Evolutionary conservation across 2,888 invertebrate species (phyloP), one percentile per base, ranked within the genome.

Genomic region (Hirudinaria manillensis): DNA sequence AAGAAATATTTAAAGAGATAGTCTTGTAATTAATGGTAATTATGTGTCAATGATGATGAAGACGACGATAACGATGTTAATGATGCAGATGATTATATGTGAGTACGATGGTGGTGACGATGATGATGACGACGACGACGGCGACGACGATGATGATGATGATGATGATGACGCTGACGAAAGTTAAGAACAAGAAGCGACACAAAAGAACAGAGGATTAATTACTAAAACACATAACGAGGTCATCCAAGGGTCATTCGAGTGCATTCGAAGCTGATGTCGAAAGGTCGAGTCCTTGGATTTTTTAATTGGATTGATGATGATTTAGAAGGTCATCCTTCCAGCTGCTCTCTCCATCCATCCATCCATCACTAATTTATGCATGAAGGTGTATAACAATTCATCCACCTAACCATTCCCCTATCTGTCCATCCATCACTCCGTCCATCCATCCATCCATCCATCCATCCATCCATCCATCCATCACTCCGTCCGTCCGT

Each of bases 191-290:
- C 29, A 61, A 61, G 29, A n/a, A 61, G 13, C 6, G 61, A 2
- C 61, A 61, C 61, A 61, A 29, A 61, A 61, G 61, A 24, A 29
- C 10, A 13, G 61, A 61, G 61, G 29, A 61, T 61, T 61, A 61
- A 45, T 27, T 61, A 61, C 29, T 61, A 61, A 61, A 61, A 61
- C 24, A 61, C 45, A 10, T 45, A 45, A 45, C 45, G 45, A 45
- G 16, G 4, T 45, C 45, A 45, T 45, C 16, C 45, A 16, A 1
- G 45, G 45, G 45, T 45, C 45, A 45, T 45, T 45, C 45, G 45
- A 45, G 45, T 45, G 45, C 45, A 45, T 45, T 45, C 16, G 45
- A n/a, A 45, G 45, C 45, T 10, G 45, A 45, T 45, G 45, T 45
- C 13, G 45, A 45, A 45, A 45, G 45, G 45, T 45, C 45, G 45